Conservation (phyloP, 2,888 invertebrate genomes). For the Leptinotarsa tumamoca region DNA sequence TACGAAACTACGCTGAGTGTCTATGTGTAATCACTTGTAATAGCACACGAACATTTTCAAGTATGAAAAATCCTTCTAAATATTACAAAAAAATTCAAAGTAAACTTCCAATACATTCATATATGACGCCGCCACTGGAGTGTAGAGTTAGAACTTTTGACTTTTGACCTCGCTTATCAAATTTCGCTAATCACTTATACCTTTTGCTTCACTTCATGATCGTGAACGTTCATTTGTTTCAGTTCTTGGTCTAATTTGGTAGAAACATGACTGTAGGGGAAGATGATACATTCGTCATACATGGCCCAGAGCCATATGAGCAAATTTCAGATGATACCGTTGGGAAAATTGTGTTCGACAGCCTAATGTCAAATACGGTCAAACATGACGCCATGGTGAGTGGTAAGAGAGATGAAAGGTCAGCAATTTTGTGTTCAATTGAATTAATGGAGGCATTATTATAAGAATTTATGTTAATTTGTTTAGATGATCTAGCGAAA, state of each 20-base stretch:
- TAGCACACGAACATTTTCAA: too few relatives aligned
- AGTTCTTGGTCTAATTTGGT: background rate
- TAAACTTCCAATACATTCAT: too few relatives aligned
- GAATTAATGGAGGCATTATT: background rate
- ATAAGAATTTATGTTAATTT: background rate
- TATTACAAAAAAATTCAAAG: too few relatives aligned
- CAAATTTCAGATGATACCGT: constrained; percentile 35
- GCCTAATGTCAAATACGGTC: constrained; percentile 32
- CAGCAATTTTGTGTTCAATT: background rate
- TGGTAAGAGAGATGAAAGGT: background rate
- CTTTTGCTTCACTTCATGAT: background rate
- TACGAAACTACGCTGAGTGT: too few relatives aligned
- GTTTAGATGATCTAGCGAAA: background rate
- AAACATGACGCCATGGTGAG: constrained; percentile 41
- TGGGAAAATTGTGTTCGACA: constrained; percentile 41
- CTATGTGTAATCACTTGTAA: too few relatives aligned
- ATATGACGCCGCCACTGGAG: background rate
- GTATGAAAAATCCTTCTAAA: background rate
- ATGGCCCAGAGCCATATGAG: constrained; percentile 38
- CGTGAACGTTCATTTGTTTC: background rate
- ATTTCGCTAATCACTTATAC: background rate
- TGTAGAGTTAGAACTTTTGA: background rate
- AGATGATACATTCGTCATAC: constrained; percentile 41
- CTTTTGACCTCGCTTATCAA: background rate
- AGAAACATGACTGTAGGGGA: constrained; percentile 24